Conservation (phyloP, 2,888 invertebrate genomes). For the Dastarcus helophoroides region DNA sequence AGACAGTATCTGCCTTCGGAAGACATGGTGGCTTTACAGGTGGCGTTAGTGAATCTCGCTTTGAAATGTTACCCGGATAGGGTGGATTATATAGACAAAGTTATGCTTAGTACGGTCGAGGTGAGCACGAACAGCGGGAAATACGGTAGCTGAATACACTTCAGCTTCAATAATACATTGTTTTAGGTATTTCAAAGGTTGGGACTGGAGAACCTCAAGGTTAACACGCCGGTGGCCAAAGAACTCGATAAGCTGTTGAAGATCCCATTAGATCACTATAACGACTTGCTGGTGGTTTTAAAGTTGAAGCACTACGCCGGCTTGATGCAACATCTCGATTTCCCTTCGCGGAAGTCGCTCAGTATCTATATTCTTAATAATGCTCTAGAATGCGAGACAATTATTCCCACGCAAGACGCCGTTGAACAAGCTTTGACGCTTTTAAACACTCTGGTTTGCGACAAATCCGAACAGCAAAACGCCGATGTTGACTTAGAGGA, state of each 20-base stretch:
- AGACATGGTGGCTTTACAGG: conserved; percentile 91
- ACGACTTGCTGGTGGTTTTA: conserved; percentile 78
- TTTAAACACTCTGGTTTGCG: conserved; percentile 75
- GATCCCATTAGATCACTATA: conserved; percentile 91
- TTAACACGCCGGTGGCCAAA: conserved; percentile 75
- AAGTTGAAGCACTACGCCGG: conserved; percentile 79
- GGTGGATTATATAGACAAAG: conserved; percentile 91
- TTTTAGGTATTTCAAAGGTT: conserved; percentile 66
- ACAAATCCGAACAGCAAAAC: conserved; percentile 63
- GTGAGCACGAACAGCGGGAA: no score
- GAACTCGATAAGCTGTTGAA: conserved; percentile 88
- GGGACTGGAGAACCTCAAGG: conserved; percentile 68
- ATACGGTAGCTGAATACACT: no score
- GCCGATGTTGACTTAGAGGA: conserved; percentile 77
- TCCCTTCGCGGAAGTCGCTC: conserved; percentile 71
- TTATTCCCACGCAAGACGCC: conserved; percentile 80
- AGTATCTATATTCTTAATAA: conserved; percentile 84
- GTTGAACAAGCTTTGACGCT: conserved; percentile 49
- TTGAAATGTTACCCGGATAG: conserved; percentile 94
- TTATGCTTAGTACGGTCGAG: conserved; percentile 76
- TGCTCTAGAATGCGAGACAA: conserved; percentile 80
- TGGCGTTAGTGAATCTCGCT: conserved; percentile 86
- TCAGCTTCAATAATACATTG: no score
- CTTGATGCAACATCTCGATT: conserved; percentile 79
- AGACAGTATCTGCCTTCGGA: conserved; percentile 91